A percentile compares a stretch with the other conserved stretches of the same genome.
These are phyloP conservation scores for Rhinatrema bivittatum DNA, from an alignment of 2,797 vertebrate genomes.

Conservation along the genomic window DNA sequence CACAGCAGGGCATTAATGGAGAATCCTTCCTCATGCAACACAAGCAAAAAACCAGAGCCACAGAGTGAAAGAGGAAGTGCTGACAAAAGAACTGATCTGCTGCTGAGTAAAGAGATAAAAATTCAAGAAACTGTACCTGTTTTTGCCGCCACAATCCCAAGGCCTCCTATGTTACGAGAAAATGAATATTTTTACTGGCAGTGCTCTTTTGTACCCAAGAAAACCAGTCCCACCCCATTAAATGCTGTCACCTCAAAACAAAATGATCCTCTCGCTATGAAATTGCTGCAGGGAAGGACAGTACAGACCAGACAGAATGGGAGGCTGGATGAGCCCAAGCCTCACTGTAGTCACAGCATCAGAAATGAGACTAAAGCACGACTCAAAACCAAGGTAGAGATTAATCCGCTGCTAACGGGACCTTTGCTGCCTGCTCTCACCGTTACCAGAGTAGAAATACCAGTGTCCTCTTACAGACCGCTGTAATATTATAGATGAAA, in stretches of 20 bases:
- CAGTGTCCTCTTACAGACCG: slow-evolving; percentile 30
- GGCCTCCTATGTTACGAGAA: not conserved
- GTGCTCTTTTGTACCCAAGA: slow-evolving; percentile 28
- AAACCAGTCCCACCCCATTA: not conserved
- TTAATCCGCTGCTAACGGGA: slow-evolving; percentile 3
- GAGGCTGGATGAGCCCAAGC: slow-evolving; percentile 13
- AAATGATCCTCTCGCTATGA: not conserved
- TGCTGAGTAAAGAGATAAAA: slow-evolving; percentile 6
- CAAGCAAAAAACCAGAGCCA: slow-evolving; percentile 2
- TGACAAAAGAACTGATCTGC: not conserved
- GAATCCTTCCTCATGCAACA: not conserved
- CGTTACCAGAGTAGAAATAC: slow-evolving; percentile 38
- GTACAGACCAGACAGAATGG: slow-evolving; percentile 25
- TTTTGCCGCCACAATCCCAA: slow-evolving; percentile 3
- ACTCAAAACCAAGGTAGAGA: not conserved
- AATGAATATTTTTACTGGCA: slow-evolving; percentile 10
- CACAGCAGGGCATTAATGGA: slow-evolving; percentile 8
- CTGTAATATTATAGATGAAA: slow-evolving; percentile 10
- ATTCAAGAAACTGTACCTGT: not conserved
- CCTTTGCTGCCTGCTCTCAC: slow-evolving; percentile 38
- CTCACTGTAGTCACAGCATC: not conserved
- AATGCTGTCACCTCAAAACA: not conserved
- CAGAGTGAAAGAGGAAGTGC: slow-evolving; percentile 11
- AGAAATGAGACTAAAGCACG: not conserved
- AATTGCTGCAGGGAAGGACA: slow-evolving; percentile 23